phyloP scores from a whole-genome alignment of 92 coral and sea anemone genomes.

The Epizoanthus rinbou region DNA sequence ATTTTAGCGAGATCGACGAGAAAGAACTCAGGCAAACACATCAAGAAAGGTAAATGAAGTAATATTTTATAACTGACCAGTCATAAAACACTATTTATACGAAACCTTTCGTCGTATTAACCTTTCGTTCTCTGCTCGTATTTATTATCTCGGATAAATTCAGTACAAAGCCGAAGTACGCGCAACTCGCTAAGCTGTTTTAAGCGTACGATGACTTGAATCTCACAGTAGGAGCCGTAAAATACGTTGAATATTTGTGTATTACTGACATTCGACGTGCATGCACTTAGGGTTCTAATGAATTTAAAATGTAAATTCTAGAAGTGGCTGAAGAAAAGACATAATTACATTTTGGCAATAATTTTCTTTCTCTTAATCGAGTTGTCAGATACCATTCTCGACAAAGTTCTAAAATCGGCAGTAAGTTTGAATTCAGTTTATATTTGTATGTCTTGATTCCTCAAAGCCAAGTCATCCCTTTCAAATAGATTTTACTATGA shows the following conservation, averaged over 20 bases:
- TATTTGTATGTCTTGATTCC: neutral
- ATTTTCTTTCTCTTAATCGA: neutral
- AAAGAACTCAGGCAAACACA: neutral
- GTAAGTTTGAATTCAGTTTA: neutral
- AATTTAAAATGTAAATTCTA: constrained; percentile 41
- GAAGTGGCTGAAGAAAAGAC: constrained; percentile 5
- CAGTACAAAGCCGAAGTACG: neutral
- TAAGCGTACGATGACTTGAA: neutral
- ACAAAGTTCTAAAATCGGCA: neutral
- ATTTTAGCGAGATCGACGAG: neutral
- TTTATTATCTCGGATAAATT: neutral
- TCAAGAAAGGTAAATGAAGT: too few species aligned
- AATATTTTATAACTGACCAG: too few species aligned
- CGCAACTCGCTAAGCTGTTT: neutral
- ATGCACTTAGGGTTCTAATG: neutral
- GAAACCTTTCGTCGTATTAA: neutral
- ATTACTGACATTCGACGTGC: constrained; percentile 5
- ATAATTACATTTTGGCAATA: neutral
- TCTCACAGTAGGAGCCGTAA: neutral
- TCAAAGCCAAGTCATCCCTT: neutral
- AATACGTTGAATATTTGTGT: constrained; percentile 17
- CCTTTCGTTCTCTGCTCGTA: constrained; percentile 4
- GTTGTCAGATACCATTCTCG: neutral
- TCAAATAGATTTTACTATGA: constrained; percentile 19
- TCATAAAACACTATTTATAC: too few species aligned